These are phyloP conservation scores for Spheniscus humboldti DNA, from an alignment of 2,797 vertebrate genomes.

Conservation along the genomic window DNA sequence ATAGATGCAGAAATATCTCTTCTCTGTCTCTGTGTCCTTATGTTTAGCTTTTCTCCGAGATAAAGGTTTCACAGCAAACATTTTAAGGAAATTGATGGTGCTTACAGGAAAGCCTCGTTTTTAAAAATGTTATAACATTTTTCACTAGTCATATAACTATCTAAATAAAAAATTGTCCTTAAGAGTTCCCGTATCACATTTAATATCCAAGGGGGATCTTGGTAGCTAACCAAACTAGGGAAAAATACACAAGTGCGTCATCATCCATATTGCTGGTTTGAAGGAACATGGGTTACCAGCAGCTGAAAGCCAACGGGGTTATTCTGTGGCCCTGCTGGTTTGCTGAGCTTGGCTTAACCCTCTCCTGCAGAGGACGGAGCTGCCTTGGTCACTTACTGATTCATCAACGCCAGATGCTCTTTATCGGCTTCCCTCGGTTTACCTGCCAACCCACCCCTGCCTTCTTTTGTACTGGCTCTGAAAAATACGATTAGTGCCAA, in stretches of 20 bases:
- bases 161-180: not conserved
- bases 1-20: constrained; percentile 61
- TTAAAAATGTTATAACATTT: not conserved
- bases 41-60: constrained; percentile 41
- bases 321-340: rapidly evolving
- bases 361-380: not conserved
- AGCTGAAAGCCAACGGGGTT: not conserved
- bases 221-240: not conserved
- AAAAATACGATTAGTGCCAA: rapidly evolving
- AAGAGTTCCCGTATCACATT: not conserved
- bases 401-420: rapidly evolving
- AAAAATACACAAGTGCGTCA: not conserved
- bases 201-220: not conserved
- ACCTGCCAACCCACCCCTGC: not conserved
- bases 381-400: not conserved
- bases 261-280: not conserved
- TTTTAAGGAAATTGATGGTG: constrained; percentile 60
- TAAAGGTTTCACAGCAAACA: constrained; percentile 50
- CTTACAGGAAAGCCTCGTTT: constrained; percentile 22
- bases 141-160: not conserved
- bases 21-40: constrained; percentile 7
- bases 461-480: not conserved
- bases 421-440: rapidly evolving
- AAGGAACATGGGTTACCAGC: not conserved
- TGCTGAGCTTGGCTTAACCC: not conserved